Evolutionary conservation across 2,797 vertebrate genomes (phyloP), one percentile per base, ranked within the genome.

Genomic region (Oreonectes daqikongensis): DNA sequence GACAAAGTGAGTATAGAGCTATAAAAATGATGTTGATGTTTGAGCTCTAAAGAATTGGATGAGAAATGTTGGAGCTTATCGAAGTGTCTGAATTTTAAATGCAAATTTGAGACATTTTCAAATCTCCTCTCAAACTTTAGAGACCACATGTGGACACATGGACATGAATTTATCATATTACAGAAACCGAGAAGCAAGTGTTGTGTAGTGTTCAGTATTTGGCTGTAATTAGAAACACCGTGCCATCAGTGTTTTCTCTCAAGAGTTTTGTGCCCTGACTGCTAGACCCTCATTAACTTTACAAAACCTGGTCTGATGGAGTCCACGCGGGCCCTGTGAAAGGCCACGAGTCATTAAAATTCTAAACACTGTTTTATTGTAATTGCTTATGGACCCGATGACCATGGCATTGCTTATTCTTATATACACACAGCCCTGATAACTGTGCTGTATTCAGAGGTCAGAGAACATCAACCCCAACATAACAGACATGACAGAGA

Each of bases 241-340:
- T 65, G 35, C 52, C 63, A 24, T 53, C 60, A 53, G 18, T 42
- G 30, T 28, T 4, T 1, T 52, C 76, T 84, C 74, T 84, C 87
- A 83, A 84, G 87, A 87, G 84, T 83, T 80, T 76, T 71, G 38
- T 71, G 80, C 82, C 86, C 75, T 28, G 26, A 82, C 82, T 1
- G 46, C 32, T 79, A 83, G 66, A 42, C 76, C 82, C 75, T 86
- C 81, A 80, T 86, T 84, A 87, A 87, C 84, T 84, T 48, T 81
- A 72, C 70, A 80, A 85, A 85, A 57, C 28, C 42, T 20, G 38
- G 53, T 67, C 60, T 63, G 48, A 26, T 65, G 26, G 72, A 55
- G 53, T 53, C 66, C 82, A 84, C 77, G 77, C 60, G 69, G 75
- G 82, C 77, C 70, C 48, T 64, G 65, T 53, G 53, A 65, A 75